These are phyloP conservation scores for Drosophila kohkoa DNA, from an alignment of 1,140 invertebrate genomes.

Conservation along the genomic window DNA sequence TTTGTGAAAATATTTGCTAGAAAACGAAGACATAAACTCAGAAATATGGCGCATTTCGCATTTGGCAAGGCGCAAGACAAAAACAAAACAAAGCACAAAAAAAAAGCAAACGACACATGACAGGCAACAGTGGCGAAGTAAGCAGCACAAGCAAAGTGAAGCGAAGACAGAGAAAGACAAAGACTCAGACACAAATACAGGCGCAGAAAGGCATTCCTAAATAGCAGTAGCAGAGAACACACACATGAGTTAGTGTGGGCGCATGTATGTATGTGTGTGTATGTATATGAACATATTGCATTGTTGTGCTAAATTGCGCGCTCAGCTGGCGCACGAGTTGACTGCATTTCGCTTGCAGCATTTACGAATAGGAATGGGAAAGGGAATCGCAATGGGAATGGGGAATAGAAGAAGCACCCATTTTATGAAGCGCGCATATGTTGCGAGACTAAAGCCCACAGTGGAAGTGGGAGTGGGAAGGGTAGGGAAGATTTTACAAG, in stretches of 20 bases:
- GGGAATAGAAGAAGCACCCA: slow-evolving; percentile 13
- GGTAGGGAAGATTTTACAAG: too few species aligned
- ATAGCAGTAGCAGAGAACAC: slow-evolving; percentile 39
- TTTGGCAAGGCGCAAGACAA: slow-evolving; percentile 55
- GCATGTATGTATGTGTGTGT: slow-evolving; percentile 22
- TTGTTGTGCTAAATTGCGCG: slow-evolving; percentile 78
- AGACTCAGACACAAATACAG: slow-evolving; percentile 14
- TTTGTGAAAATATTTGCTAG: slow-evolving; percentile 65
- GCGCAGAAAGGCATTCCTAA: slow-evolving; percentile 70
- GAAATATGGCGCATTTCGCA: slow-evolving; percentile 81
- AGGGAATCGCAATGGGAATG: neutral
- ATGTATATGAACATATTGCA: slow-evolving; percentile 45
- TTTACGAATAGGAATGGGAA: neutral
- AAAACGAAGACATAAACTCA: slow-evolving; percentile 79
- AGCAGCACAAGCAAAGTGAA: neutral
- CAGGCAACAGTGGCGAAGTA: neutral
- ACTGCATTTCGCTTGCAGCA: slow-evolving; percentile 77
- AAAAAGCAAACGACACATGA: neutral
- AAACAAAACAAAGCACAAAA: slow-evolving; percentile 36
- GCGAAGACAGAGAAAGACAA: slow-evolving; percentile 7
- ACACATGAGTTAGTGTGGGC: slow-evolving; percentile 53
- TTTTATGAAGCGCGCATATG: slow-evolving; percentile 80
- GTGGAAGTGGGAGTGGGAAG: neutral
- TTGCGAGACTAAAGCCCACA: slow-evolving; percentile 38
- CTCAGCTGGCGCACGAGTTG: slow-evolving; percentile 78